Evolutionary conservation across 2,888 invertebrate genomes (phyloP).

Genomic region (Hedychridium roseum): DNA sequence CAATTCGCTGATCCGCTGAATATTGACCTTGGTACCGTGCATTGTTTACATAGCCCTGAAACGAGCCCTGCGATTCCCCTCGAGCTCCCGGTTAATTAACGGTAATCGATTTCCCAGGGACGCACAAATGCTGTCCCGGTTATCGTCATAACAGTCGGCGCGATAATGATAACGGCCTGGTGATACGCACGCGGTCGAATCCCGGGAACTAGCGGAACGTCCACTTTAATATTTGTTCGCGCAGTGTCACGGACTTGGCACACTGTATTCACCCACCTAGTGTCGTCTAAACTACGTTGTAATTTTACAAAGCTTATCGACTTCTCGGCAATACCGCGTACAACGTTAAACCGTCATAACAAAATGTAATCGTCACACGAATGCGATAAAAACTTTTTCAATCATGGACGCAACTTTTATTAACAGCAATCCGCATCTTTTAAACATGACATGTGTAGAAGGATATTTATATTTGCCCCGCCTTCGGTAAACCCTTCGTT

Average conservation of each 20-base stretch:
- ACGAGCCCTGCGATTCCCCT: slow-evolving; percentile 6
- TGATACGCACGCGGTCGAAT: neutral
- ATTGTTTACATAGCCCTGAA: slow-evolving; percentile 1
- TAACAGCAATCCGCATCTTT: too few relatives aligned
- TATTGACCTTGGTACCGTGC: slow-evolving; percentile 1
- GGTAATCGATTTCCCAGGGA: slow-evolving; percentile 41
- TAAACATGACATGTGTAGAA: too few relatives aligned
- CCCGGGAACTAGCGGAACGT: slow-evolving; percentile 4
- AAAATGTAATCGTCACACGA: too few relatives aligned
- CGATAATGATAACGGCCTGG: neutral
- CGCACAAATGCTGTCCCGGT: slow-evolving; percentile 24
- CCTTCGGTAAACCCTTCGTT: too few relatives aligned
- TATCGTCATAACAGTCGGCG: slow-evolving; percentile 12
- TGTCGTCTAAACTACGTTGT: too few relatives aligned
- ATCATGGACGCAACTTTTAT: too few relatives aligned
- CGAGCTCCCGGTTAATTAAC: slow-evolving; percentile 36
- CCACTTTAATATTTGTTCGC: slow-evolving; percentile 17
- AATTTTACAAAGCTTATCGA: too few relatives aligned
- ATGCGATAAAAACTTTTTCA: too few relatives aligned
- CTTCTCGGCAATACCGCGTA: too few relatives aligned
- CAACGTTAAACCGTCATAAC: too few relatives aligned
- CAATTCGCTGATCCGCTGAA: neutral
- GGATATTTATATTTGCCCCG: too few relatives aligned
- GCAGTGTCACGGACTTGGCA: slow-evolving; percentile 1
- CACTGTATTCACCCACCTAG: too few relatives aligned